Percentiles rank a stretch among this genome's conserved stretches.
Evolutionary conservation across 2,797 vertebrate genomes (phyloP).

Genomic region (Xiphorhynchus erythropygius): DNA sequence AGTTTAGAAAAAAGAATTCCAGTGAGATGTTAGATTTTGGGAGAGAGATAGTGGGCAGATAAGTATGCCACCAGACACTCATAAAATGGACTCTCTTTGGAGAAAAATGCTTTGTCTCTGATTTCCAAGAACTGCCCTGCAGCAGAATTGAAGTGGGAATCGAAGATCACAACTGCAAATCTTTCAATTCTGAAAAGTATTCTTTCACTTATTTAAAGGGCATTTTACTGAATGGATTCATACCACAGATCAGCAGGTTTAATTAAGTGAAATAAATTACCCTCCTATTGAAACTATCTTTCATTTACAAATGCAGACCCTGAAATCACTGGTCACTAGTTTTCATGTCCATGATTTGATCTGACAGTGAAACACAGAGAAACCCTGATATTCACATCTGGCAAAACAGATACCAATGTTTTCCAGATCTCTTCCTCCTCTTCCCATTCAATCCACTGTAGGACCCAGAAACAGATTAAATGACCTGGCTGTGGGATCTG

Average conservation of each 20-base stretch:
- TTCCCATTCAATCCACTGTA: neutral
- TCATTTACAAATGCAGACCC: neutral
- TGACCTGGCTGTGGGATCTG: neutral
- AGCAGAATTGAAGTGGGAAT: slow-evolving; percentile 1
- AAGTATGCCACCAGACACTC: neutral
- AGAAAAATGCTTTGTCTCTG: neutral
- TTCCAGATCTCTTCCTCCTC: neutral
- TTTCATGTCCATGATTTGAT: neutral
- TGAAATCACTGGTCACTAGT: neutral
- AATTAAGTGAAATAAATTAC: slow-evolving; percentile 42
- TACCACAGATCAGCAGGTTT: neutral
- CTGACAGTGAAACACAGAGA: neutral
- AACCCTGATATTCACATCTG: neutral
- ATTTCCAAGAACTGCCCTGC: slow-evolving; percentile 5
- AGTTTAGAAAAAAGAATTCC: neutral
- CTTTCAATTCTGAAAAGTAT: slow-evolving; percentile 6
- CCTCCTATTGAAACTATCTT: neutral
- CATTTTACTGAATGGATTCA: neutral
- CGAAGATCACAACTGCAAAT: slow-evolving; percentile 7
- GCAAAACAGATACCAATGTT: neutral
- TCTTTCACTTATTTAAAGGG: slow-evolving; percentile 37
- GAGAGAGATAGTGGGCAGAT: neutral
- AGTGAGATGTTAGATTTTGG: neutral
- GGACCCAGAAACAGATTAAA: neutral
- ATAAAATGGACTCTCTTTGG: neutral